Base-by-base conservation (phyloP, 2,888 invertebrate species). In the Strigamia transsilvanica region DNA sequence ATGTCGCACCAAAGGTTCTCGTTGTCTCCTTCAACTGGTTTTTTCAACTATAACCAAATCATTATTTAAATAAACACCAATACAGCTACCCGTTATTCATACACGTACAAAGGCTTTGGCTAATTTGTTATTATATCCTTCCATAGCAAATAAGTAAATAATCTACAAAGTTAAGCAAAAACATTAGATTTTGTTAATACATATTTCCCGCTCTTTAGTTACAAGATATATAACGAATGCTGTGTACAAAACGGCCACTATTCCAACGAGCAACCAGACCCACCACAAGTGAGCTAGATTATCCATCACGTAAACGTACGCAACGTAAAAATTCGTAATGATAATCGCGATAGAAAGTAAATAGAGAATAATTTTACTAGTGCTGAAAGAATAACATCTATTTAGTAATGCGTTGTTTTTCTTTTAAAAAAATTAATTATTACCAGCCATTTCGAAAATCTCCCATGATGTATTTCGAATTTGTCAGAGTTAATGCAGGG, bases 401-500 rank as follows among this genome's bases (percentile, higher is more conserved):
- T 38, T 38, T 38, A 38, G 38, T 38, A 79, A 15, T 5, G 4
- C 38, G 1, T 21, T 18, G 27, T 15, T 38, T 79, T 38, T 32
- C 12, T 79, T 27, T 77, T 27, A 77, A 51, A 51, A 13, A 51
- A 51, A 51, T 7, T 51, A 10, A 23, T 21, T 61, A 5, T 89
- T 89, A 94, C 94, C 91, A 85, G 89, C 94, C 94, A 88, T 94
- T 95, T 42, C 91, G 91, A 87, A 96, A 96, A 85, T 94, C 93
- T 42, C 94, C 94, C 96, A 96, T 96, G 78, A 96, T 92, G 79
- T 91, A 89, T 3, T 88, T 87, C 85, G 93, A 93, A 82, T 94
- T 93, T 0, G 96, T 95, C 86, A 96, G 95, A 0, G 95, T 94
- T 82, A 96, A 92, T 0, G 94, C 93, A 7, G 96, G 96, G 83